Percentiles rank a stretch among this genome's conserved stretches.
phyloP scores from a whole-genome alignment of 1,140 invertebrate genomes.

The Solenopsis fugax region DNA sequence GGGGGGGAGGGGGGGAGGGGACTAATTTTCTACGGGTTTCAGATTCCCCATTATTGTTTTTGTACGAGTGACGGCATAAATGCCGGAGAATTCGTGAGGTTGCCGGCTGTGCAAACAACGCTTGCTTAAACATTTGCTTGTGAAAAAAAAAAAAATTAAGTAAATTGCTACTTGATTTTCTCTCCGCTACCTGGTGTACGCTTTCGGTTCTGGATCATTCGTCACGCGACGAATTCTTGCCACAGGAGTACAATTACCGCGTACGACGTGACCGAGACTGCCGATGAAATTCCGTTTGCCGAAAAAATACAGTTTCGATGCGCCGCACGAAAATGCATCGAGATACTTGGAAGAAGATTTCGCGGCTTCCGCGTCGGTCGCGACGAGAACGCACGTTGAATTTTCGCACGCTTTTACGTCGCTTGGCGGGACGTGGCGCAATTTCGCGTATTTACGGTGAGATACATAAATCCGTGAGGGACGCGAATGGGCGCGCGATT shows the following conservation, averaged over 20 bases:
- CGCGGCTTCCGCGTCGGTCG: slow-evolving; percentile 12
- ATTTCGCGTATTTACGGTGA: slow-evolving; percentile 4
- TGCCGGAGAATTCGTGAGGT: not conserved
- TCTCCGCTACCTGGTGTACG: not conserved
- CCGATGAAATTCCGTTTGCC: slow-evolving; percentile 43
- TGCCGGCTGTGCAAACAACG: slow-evolving; percentile 47
- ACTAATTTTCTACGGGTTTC: slow-evolving; percentile 40
- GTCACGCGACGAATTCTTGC: slow-evolving; percentile 46
- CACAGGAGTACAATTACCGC: slow-evolving; percentile 35
- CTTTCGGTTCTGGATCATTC: slow-evolving; percentile 48
- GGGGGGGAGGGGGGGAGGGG: no score
- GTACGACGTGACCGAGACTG: slow-evolving; percentile 10
- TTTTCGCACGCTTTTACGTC: slow-evolving; percentile 33
- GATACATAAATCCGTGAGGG: slow-evolving; percentile 31
- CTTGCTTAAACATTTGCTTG: slow-evolving; percentile 49
- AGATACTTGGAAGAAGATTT: not conserved
- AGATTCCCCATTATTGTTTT: slow-evolving; percentile 51
- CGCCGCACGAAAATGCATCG: slow-evolving; percentile 23
- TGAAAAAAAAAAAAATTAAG: slow-evolving; percentile 5
- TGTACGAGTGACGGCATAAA: slow-evolving; percentile 33
- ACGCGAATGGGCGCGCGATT: not conserved
- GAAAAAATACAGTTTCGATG: slow-evolving; percentile 33
- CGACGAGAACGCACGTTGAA: slow-evolving; percentile 30
- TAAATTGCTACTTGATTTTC: slow-evolving; percentile 45
- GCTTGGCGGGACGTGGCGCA: slow-evolving; percentile 7